These are phyloP conservation scores for Holacanthella duospinosa DNA, from an alignment of 2,888 invertebrate species.

Conservation along the genomic window DNA sequence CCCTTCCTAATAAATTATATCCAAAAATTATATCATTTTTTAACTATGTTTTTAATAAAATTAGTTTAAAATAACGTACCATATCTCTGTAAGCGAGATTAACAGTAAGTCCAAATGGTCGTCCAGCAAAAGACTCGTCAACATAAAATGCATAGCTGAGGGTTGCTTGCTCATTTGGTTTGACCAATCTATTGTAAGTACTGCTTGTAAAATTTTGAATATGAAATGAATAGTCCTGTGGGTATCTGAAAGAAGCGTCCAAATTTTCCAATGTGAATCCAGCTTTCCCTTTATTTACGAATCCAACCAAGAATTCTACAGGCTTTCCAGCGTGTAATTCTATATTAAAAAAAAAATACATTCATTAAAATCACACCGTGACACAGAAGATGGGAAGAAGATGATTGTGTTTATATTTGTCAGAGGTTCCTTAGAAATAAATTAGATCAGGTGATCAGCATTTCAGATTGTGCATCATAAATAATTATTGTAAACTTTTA, in stretches of 20 bases:
- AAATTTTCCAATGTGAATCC: conserved; percentile 85
- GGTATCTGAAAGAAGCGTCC: conserved; percentile 96
- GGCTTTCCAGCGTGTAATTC: conserved; percentile 84
- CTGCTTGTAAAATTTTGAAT: conserved; percentile 96
- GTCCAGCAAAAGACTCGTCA: conserved; percentile 89
- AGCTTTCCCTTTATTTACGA: conserved; percentile 83
- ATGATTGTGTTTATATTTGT: too few relatives aligned
- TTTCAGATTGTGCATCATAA: conserved; percentile 28
- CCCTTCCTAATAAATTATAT: conserved; percentile 49
- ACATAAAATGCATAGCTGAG: conserved; percentile 90
- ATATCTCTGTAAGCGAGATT: conserved; percentile 81
- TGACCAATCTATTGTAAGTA: conserved; percentile 68
- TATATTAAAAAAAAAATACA: conserved; percentile 42
- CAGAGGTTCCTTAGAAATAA: conserved; percentile 35
- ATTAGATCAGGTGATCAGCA: conserved; percentile 21
- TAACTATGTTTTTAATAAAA: neutral
- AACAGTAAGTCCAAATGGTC: conserved; percentile 91
- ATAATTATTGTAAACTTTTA: neutral
- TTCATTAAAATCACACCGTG: too few relatives aligned
- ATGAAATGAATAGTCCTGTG: conserved; percentile 95
- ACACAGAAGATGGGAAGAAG: too few relatives aligned
- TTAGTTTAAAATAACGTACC: conserved; percentile 43
- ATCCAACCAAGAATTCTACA: conserved; percentile 91
- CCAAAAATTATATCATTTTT: neutral
- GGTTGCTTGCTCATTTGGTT: conserved; percentile 84